Percentiles rank a stretch among this genome's conserved stretches.
phyloP scores from a whole-genome alignment of 1,140 invertebrate species.

The Bradysia coprophila region DNA sequence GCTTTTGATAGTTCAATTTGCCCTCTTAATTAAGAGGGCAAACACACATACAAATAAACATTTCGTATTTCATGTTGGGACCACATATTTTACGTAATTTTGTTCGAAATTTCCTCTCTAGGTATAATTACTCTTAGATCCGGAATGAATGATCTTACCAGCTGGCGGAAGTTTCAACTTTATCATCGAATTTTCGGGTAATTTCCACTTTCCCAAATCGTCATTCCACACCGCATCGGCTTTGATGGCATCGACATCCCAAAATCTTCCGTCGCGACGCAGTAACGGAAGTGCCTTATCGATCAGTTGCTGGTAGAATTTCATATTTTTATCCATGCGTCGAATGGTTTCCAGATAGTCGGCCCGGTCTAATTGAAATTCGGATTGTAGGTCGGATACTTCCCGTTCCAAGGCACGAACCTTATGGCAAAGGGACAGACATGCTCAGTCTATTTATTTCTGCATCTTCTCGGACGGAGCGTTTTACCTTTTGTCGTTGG shows the following conservation, averaged over 20 bases:
- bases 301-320: slow-evolving; percentile 47
- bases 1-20: no score
- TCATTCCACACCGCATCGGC: slow-evolving; percentile 58
- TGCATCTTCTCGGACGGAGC: no score
- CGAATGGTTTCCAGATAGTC: slow-evolving; percentile 75
- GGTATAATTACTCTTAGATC: no score
- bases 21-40: no score
- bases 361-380: slow-evolving; percentile 67
- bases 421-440: no score
- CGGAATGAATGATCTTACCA: no score
- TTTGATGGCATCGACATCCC: slow-evolving; percentile 47
- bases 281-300: slow-evolving; percentile 52
- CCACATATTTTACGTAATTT: no score
- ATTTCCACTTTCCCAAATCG: slow-evolving; percentile 47
- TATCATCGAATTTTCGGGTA: slow-evolving; percentile 45
- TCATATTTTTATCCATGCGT: slow-evolving; percentile 50
- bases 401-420: slow-evolving; percentile 40
- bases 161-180: slow-evolving; percentile 44
- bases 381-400: slow-evolving; percentile 58
- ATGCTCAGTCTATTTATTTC: no score
- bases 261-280: slow-evolving; percentile 55
- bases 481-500: slow-evolving; percentile 48
- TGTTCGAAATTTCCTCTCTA: no score
- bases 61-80: no score
- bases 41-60: no score